phyloP scores from a whole-genome alignment of 2,797 vertebrate species.

The Hyperoplus lanceolatus region DNA sequence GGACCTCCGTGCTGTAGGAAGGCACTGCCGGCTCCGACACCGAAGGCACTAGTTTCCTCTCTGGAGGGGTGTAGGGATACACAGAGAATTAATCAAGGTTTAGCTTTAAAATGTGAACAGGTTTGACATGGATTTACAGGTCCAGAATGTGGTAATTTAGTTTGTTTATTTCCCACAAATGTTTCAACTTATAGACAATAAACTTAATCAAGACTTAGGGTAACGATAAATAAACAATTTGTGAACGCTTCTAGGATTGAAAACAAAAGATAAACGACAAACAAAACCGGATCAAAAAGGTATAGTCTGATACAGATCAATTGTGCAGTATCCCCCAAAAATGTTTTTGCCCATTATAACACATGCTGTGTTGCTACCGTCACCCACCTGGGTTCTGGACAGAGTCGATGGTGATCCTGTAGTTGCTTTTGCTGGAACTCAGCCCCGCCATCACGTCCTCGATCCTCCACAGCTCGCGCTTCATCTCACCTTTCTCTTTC shows the following conservation, averaged over 20 bases:
- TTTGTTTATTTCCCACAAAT: too few species aligned
- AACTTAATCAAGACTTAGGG: too few species aligned
- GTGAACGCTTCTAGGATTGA: too few species aligned
- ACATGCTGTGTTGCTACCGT: neutral
- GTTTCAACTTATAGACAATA: too few species aligned
- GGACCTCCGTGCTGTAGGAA: slow-evolving; percentile 87
- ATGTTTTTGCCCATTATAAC: too few species aligned
- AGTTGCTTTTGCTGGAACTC: slow-evolving; percentile 93
- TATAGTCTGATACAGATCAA: neutral
- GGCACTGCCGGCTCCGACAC: slow-evolving; percentile 89
- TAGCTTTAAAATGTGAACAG: neutral
- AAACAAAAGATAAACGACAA: too few species aligned
- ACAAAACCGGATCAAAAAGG: too few species aligned
- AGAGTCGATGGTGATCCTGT: slow-evolving; percentile 92
- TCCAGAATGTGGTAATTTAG: neutral
- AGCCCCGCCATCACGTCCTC: slow-evolving; percentile 95
- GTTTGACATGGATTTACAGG: neutral
- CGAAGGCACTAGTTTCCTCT: slow-evolving; percentile 96
- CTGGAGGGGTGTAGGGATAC: slow-evolving; percentile 70
- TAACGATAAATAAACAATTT: too few species aligned
- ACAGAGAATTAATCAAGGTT: slow-evolving; percentile 14
- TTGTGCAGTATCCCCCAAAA: too few species aligned
- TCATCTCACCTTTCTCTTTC: slow-evolving; percentile 92
- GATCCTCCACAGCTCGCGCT: slow-evolving; percentile 96
- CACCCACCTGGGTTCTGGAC: slow-evolving; percentile 94